Percentiles rank a stretch among this genome's conserved stretches.
Conservation (phyloP, 2,888 invertebrate genomes). For the Parascotia fuliginaria region DNA sequence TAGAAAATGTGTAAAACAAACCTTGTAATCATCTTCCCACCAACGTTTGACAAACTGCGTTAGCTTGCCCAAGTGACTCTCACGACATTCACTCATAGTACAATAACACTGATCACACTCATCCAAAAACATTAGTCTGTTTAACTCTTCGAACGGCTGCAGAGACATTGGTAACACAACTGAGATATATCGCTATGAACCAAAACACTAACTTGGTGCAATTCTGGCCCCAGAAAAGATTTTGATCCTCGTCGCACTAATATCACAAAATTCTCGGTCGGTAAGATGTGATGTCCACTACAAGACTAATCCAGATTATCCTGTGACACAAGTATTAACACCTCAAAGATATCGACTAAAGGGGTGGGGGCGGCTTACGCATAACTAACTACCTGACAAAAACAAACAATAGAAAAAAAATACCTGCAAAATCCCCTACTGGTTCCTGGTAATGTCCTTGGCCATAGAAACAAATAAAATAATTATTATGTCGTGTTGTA, state of each 20-base stretch:
- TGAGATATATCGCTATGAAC: background rate
- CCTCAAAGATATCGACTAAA: constrained; percentile 42
- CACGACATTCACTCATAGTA: constrained; percentile 53
- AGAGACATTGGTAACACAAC: background rate
- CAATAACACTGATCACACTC: constrained; percentile 13
- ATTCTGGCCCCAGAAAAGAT: background rate
- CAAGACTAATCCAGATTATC: constrained; percentile 59
- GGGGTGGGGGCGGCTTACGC: constrained; percentile 54
- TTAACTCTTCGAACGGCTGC: background rate
- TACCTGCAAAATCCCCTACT: background rate
- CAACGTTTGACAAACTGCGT: constrained; percentile 71
- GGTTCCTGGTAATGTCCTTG: constrained; percentile 11
- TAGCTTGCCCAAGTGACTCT: constrained; percentile 61
- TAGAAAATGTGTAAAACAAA: constrained; percentile 35
- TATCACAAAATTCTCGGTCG: constrained; percentile 27
- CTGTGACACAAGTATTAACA: constrained; percentile 56
- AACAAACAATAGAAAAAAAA: constrained; percentile 43
- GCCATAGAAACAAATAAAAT: constrained; percentile 6
- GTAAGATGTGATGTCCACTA: constrained; percentile 45
- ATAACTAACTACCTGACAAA: constrained; percentile 43
- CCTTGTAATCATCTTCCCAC: constrained; percentile 76
- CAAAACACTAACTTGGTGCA: background rate
- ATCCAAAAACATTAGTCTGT: constrained; percentile 4
- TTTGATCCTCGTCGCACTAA: background rate
- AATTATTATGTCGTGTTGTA: constrained; percentile 1